These are phyloP conservation scores for Mustela lutreola DNA, from an alignment of 2,113 vertebrate species.

Conservation along the genomic window DNA sequence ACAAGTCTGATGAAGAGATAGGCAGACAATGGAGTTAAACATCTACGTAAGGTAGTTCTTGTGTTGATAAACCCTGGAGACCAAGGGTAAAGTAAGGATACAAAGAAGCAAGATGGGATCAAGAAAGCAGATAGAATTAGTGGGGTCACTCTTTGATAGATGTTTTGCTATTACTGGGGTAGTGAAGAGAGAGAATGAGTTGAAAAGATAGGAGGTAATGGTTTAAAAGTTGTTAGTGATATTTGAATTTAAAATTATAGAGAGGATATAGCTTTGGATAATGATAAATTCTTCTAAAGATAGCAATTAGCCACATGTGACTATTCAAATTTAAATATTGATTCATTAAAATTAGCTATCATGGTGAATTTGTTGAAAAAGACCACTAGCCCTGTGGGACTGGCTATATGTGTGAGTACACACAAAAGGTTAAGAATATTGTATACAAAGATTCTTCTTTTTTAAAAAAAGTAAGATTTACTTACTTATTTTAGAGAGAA, in stretches of 20 bases:
- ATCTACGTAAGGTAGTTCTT: neutral
- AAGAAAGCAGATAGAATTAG: neutral
- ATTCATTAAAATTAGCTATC: neutral
- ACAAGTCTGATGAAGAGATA: neutral
- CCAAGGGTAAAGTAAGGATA: neutral
- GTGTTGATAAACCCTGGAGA: neutral
- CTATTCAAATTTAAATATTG: slow-evolving; percentile 13
- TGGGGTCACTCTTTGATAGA: neutral
- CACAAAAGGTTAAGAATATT: slow-evolving; percentile 92
- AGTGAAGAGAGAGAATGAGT: neutral
- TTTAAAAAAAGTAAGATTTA: no score
- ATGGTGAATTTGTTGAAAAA: neutral
- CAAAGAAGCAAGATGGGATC: neutral
- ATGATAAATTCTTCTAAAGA: neutral
- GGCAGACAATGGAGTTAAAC: neutral
- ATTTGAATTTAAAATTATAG: neutral
- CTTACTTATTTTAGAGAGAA: no score
- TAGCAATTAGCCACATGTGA: neutral
- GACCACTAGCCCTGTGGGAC: neutral
- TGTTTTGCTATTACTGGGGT: neutral
- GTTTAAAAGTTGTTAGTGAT: neutral
- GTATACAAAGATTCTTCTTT: slow-evolving; percentile 93
- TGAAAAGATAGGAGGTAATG: neutral
- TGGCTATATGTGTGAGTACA: neutral
- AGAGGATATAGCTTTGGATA: neutral